Conservation (phyloP, 2,113 vertebrate genomes). For the Poeciliopsis retropinna region DNA sequence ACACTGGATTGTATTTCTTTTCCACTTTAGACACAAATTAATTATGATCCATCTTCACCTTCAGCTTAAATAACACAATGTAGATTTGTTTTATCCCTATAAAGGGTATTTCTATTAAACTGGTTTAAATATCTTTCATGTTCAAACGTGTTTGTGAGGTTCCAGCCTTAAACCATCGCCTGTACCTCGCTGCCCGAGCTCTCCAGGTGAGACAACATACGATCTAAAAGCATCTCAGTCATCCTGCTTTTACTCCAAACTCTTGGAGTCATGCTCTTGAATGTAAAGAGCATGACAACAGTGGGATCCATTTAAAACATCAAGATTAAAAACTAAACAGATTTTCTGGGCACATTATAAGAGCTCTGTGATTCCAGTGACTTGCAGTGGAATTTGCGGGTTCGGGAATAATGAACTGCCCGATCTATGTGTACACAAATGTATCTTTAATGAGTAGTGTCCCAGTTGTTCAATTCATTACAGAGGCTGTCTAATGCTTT, state of each 20-base stretch:
- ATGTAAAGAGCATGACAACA: conserved; percentile 20
- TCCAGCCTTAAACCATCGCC: conserved; percentile 96
- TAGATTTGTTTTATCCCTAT: conserved; percentile 20
- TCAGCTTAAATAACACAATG: conserved; percentile 6
- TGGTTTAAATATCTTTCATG: too few relatives aligned
- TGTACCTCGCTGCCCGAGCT: conserved; percentile 96
- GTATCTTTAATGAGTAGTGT: conserved; percentile 72
- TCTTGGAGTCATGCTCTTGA: too few relatives aligned
- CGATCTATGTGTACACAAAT: conserved; percentile 52
- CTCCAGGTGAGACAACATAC: conserved; percentile 85
- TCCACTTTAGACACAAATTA: neutral
- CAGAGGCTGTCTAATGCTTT: conserved; percentile 62
- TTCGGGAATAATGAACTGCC: conserved; percentile 59
- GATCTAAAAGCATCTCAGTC: neutral
- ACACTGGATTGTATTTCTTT: neutral
- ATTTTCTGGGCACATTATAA: conserved; percentile 49
- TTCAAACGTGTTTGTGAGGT: conserved; percentile 97
- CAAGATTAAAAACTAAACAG: conserved; percentile 43
- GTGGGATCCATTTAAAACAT: conserved; percentile 35
- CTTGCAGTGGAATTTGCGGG: conserved; percentile 31
- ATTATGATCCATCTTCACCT: conserved; percentile 2
- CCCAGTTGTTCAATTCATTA: conserved; percentile 76
- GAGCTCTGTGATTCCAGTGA: conserved; percentile 38
- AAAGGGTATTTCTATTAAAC: too few relatives aligned
- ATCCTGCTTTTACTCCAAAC: neutral